phyloP scores from a whole-genome alignment of 2,113 vertebrate species.

The Pseudolaguvia tuberculata region DNA sequence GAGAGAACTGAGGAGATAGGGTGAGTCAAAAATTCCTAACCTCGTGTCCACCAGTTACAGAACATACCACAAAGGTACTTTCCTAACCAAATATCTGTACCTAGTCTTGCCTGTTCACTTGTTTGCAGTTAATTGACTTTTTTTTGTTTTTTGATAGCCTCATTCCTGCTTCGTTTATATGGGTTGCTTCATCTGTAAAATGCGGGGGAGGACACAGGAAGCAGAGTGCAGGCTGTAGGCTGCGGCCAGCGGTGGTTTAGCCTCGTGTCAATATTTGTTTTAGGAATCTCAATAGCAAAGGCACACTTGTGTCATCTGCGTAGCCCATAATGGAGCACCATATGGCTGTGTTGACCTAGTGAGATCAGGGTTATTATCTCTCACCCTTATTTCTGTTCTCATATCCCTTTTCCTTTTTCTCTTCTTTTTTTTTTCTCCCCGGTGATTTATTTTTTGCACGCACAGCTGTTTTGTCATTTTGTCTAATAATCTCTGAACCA shows the following conservation, averaged over 20 bases:
- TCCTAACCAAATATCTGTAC: not conserved
- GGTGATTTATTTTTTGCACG: constrained; percentile 34
- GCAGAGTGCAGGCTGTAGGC: constrained; percentile 54
- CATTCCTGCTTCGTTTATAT: not conserved
- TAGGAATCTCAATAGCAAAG: constrained; percentile 79
- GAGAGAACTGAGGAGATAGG: constrained; percentile 30
- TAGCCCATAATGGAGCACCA: constrained; percentile 77
- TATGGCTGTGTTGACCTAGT: constrained; percentile 78
- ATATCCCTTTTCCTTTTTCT: constrained; percentile 35
- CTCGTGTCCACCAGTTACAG: not conserved
- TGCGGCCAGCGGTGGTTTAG: constrained; percentile 64
- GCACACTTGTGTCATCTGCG: constrained; percentile 73
- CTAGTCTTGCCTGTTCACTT: not conserved
- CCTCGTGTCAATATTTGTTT: constrained; percentile 81
- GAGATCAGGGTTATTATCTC: constrained; percentile 58
- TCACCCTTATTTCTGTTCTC: constrained; percentile 50
- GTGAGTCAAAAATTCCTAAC: constrained; percentile 18
- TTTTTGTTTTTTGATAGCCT: not conserved
- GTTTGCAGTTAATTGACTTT: not conserved
- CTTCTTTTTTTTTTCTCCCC: not conserved
- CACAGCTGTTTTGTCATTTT: constrained; percentile 1
- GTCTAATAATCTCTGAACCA: constrained; percentile 9
- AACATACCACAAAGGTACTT: not conserved
- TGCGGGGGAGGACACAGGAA: constrained; percentile 48
- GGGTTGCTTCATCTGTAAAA: constrained; percentile 11